Evolutionary conservation across 2,888 invertebrate species (phyloP).

Genomic region (Acanthosepion pharaonis): DNA sequence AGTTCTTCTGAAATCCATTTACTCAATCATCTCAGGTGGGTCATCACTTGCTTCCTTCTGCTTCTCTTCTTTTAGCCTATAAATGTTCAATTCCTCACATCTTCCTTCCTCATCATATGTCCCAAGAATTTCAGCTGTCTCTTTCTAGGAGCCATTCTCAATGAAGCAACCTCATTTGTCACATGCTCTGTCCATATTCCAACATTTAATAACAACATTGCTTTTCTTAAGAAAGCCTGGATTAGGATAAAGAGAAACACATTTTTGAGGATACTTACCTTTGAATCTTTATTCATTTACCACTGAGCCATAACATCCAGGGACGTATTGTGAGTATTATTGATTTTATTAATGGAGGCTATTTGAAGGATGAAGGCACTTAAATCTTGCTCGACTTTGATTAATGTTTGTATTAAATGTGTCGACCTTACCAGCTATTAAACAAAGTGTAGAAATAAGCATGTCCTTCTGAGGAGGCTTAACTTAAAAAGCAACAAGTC

Average conservation of each 20-base stretch:
- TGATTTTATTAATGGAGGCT: conserved; percentile 10
- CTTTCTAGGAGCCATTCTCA: too few relatives aligned
- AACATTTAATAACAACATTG: too few relatives aligned
- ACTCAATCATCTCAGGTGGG: too few relatives aligned
- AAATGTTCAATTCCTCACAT: too few relatives aligned
- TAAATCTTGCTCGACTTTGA: conserved; percentile 5
- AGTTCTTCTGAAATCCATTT: too few relatives aligned
- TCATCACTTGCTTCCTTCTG: too few relatives aligned
- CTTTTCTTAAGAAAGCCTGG: neutral
- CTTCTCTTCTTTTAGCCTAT: too few relatives aligned
- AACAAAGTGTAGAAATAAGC: conserved; percentile 33
- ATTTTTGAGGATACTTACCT: neutral
- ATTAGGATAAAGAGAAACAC: neutral
- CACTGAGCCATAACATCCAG: neutral
- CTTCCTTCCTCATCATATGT: too few relatives aligned
- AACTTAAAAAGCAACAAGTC: neutral
- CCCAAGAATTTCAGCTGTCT: too few relatives aligned
- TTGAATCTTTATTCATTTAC: neutral
- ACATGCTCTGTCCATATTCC: too few relatives aligned
- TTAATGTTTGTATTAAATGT: conserved; percentile 11
- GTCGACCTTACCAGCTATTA: conserved; percentile 9
- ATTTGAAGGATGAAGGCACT: neutral
- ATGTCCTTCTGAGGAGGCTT: conserved; percentile 2
- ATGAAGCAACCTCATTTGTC: too few relatives aligned
- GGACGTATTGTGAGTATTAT: neutral